phyloP scores from a whole-genome alignment of 2,113 vertebrate species.

The Pangasianodon gigas region DNA sequence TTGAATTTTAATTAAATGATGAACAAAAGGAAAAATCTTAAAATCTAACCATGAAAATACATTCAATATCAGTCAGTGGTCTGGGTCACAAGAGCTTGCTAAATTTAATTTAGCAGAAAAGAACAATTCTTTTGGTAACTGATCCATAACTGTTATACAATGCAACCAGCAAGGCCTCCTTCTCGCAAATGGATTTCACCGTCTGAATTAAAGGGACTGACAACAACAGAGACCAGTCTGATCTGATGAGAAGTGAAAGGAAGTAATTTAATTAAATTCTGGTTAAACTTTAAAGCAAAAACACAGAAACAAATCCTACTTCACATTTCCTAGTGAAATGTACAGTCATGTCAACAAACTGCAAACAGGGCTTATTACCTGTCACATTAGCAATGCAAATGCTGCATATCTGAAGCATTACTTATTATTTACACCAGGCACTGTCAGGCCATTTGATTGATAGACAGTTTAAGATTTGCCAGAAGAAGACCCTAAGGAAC shows the following conservation, averaged over 20 bases:
- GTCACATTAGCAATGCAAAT: constrained; percentile 52
- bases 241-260: constrained; percentile 29
- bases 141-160: constrained; percentile 37
- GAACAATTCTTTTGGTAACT: constrained; percentile 27
- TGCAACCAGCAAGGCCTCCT: constrained; percentile 20
- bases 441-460: constrained; percentile 30
- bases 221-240: constrained; percentile 17
- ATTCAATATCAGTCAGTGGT: constrained; percentile 35
- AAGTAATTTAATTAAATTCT: constrained; percentile 23
- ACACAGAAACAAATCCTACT: constrained; percentile 28
- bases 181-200: constrained; percentile 15
- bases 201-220: constrained; percentile 17
- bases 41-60: constrained; percentile 33
- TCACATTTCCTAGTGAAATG: constrained; percentile 4
- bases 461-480: constrained; percentile 12
- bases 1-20: constrained; percentile 37
- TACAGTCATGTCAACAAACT: neutral
- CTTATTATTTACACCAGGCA: constrained; percentile 42
- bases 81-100: constrained; percentile 18
- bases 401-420: constrained; percentile 28
- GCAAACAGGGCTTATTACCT: constrained; percentile 32
- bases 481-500: constrained; percentile 8
- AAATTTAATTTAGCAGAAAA: constrained; percentile 24
- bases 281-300: constrained; percentile 37
- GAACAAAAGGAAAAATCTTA: constrained; percentile 17